Base-by-base conservation (phyloP, 2,797 vertebrate species). In the Staurois parvus region DNA sequence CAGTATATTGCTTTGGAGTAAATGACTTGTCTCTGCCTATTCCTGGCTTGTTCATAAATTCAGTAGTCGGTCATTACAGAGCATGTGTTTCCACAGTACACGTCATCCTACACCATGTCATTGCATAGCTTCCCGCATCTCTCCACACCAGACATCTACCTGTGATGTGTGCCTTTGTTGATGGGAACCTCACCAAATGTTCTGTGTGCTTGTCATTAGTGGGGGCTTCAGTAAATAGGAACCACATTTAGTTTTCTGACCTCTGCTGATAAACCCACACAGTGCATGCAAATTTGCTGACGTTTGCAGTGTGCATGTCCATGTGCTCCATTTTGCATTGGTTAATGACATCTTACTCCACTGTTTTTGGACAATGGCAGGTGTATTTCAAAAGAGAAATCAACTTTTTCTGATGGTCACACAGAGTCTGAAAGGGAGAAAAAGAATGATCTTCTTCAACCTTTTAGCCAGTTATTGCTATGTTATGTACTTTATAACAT, bases 101-200 rank as follows among this genome's bases (percentile, higher is more conserved):
- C 2, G 1, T 45, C 26, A 40, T 42, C 2, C 30, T 28, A 13
- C 15, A 42, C 62, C 8, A 9, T 37, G 37, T 42, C 52, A 48
- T 68, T 17, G 15, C 42, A 40, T 45, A 17, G 4, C 64, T 19
- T 34, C 26, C 40, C 28, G 13, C 19, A 67, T 8, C 42, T 67
- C 28, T 29, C 29, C 40, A 29, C 66, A 28, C 24, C 30, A 68
- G 32, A 52, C 40, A 52, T 76, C 6, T 24, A 4, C 4, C 56
- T 56, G 13, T 67, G 37, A 29, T 15, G 21, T 48, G 52, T 64
- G 13, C 30, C 34, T 32, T 62, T 24, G n/a, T 72, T 29, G 15
- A 19, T 80, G 77, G 84, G 78, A 85, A 85, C 72, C 48, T 45
- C 28, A 40, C 30, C 84, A 85, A 79, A 74, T 81, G 78, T 64